phyloP scores from a whole-genome alignment of 2,113 vertebrate species.

The Brevimyrus niger region DNA sequence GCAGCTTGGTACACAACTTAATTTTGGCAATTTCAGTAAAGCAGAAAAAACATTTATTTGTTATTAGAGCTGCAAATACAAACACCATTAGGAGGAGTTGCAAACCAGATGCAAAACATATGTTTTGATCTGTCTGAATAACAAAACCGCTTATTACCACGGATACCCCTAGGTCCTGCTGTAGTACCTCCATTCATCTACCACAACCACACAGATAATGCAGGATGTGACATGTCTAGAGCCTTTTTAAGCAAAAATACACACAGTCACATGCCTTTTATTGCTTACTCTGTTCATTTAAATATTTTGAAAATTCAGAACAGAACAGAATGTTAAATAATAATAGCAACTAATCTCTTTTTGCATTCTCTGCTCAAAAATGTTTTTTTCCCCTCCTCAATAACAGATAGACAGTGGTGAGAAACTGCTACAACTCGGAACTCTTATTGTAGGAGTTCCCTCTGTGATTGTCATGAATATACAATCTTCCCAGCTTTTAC shows the following conservation, averaged over 20 bases:
- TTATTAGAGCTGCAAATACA: neutral
- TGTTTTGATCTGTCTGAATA: neutral
- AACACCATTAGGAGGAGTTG: too few species aligned
- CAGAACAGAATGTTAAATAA: neutral
- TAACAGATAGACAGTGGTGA: slow-evolving; percentile 36
- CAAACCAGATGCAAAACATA: neutral
- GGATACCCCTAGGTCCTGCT: neutral
- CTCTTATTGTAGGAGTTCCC: slow-evolving; percentile 47
- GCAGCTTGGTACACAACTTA: neutral
- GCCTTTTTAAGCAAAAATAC: neutral
- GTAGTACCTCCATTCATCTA: neutral
- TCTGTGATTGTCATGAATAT: slow-evolving; percentile 22
- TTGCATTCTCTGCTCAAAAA: neutral
- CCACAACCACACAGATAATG: neutral
- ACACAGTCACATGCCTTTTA: neutral
- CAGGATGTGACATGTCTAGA: too few species aligned
- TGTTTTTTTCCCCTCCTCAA: neutral
- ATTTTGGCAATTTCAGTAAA: neutral
- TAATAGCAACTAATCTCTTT: neutral
- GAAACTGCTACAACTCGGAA: slow-evolving; percentile 39
- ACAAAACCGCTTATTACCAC: neutral
- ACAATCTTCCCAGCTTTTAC: slow-evolving; percentile 25
- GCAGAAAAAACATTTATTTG: neutral
- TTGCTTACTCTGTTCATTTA: neutral
- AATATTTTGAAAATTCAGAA: neutral